These are phyloP conservation scores for Hepsetus odoe DNA, from an alignment of 2,113 vertebrate genomes.

Conservation along the genomic window DNA sequence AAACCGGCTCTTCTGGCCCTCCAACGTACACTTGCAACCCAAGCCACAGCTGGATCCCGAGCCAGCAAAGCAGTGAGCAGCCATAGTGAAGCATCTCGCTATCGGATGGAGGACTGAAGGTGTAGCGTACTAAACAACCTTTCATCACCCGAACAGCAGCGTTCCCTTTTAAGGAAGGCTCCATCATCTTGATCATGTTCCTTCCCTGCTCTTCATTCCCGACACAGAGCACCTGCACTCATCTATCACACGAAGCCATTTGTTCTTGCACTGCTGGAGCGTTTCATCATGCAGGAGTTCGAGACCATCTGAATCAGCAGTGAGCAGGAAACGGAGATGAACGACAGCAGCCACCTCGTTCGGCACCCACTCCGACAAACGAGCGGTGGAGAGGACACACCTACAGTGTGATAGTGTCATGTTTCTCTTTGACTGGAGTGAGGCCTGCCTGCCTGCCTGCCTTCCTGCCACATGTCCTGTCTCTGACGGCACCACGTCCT, in stretches of 20 bases:
- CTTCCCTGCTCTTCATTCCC: background rate
- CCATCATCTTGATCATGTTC: background rate
- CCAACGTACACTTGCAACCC: background rate
- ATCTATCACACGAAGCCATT: background rate
- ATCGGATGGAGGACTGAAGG: background rate
- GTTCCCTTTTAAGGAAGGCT: background rate
- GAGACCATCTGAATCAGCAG: background rate
- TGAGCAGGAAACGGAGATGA: constrained; percentile 2
- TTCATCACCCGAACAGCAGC: background rate
- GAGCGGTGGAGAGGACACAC: constrained; percentile 30
- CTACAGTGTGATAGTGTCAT: constrained; percentile 29
- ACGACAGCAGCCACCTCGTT: constrained; percentile 7
- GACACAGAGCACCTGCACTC: background rate
- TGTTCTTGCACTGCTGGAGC: background rate
- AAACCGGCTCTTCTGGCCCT: background rate
- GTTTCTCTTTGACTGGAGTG: constrained; percentile 46
- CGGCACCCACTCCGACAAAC: constrained; percentile 24
- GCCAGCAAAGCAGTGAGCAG: background rate
- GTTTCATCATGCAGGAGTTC: background rate
- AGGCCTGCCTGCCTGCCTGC: constrained; percentile 26
- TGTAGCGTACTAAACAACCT: background rate
- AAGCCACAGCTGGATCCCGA: background rate
- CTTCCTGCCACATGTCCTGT: constrained; percentile 9
- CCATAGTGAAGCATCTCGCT: constrained; percentile 3
- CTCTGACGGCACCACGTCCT: constrained; percentile 48